phyloP scores from a whole-genome alignment of 2,888 invertebrate genomes.

The Idaea aversata region DNA sequence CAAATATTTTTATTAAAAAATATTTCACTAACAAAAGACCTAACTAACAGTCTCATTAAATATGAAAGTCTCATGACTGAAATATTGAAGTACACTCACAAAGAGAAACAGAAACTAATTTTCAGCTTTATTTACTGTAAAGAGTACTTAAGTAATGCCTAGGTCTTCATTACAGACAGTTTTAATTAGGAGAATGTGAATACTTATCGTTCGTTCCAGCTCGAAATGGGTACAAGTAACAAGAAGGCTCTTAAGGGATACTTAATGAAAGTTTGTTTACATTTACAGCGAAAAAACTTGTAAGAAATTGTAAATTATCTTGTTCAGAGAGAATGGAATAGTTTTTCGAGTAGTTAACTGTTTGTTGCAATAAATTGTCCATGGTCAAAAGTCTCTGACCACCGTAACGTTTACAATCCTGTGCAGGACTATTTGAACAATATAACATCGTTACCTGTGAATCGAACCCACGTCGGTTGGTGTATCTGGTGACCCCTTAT shows the following conservation, averaged over 20 bases:
- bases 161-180: slow-evolving; percentile 46
- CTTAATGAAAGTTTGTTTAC: slow-evolving; percentile 39
- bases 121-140: slow-evolving; percentile 58
- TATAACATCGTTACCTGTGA: no score
- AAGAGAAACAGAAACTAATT: slow-evolving; percentile 56
- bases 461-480: no score
- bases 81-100: slow-evolving; percentile 42
- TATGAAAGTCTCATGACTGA: slow-evolving; percentile 43
- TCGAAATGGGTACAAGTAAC: slow-evolving; percentile 46
- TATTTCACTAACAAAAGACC: slow-evolving; percentile 32
- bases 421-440: no score
- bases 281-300: slow-evolving; percentile 33
- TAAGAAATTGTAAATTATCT: slow-evolving; percentile 26
- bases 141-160: slow-evolving; percentile 41
- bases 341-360: slow-evolving; percentile 6
- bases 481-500: no score
- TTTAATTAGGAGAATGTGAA: slow-evolving; percentile 71
- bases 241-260: slow-evolving; percentile 35
- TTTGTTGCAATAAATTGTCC: slow-evolving; percentile 1
- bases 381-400: not conserved
- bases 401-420: no score
- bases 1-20: slow-evolving; percentile 30
- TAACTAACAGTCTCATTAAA: slow-evolving; percentile 45
- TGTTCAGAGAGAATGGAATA: slow-evolving; percentile 24
- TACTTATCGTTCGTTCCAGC: slow-evolving; percentile 63